These are phyloP conservation scores for Globia sparganii DNA, from an alignment of 2,888 invertebrate genomes.

Conservation along the genomic window DNA sequence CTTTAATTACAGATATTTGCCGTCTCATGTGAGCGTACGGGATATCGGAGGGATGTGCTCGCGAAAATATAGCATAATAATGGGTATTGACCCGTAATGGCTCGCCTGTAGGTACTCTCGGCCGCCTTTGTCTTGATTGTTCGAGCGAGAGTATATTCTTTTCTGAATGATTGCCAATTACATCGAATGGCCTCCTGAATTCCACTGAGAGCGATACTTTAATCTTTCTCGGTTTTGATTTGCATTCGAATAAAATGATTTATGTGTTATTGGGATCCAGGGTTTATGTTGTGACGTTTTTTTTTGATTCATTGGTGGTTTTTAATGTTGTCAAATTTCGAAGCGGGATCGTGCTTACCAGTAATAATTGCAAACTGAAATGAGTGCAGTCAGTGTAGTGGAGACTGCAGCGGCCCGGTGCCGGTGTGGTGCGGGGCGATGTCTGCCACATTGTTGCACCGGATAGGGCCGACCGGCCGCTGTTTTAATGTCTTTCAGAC, in stretches of 20 bases:
- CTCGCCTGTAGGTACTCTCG: conserved; percentile 89
- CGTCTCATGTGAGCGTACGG: conserved; percentile 88
- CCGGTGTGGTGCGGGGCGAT: conserved; percentile 35
- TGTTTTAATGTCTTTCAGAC: conserved; percentile 90
- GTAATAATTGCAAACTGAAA: conserved; percentile 49
- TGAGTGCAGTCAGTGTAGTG: conserved; percentile 28
- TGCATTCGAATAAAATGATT: conserved; percentile 86
- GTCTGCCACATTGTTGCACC: conserved; percentile 88
- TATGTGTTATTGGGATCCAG: conserved; percentile 83
- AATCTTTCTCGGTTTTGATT: conserved; percentile 84
- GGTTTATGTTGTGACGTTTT: conserved; percentile 71
- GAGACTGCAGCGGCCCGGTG: conserved; percentile 14
- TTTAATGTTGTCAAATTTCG: conserved; percentile 62
- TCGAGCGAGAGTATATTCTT: conserved; percentile 87
- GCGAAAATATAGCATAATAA: conserved; percentile 91
- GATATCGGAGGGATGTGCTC: conserved; percentile 89
- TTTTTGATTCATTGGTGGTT: conserved; percentile 55
- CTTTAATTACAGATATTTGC: conserved; percentile 91
- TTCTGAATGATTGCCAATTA: conserved; percentile 90
- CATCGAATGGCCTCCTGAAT: conserved; percentile 89
- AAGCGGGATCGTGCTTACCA: conserved; percentile 20
- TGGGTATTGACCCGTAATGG: conserved; percentile 90
- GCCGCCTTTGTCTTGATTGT: conserved; percentile 90
- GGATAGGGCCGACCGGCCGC: conserved; percentile 88
- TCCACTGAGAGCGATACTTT: conserved; percentile 85